Percentiles rank a stretch among this genome's conserved stretches.
phyloP scores from a whole-genome alignment of 1,140 invertebrate genomes.

The Geopemphigus sp. region DNA sequence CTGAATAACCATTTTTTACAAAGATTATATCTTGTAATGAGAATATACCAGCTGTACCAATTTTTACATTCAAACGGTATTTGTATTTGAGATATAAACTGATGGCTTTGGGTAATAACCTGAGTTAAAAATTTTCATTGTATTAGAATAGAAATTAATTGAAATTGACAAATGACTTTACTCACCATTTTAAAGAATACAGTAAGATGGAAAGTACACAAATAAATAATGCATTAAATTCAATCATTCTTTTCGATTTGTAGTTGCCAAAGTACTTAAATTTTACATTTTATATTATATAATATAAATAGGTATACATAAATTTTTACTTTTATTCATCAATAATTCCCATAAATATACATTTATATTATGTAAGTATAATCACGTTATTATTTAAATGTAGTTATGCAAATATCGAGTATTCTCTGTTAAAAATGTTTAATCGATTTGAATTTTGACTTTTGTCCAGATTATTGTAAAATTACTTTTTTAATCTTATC shows the following conservation, averaged over 20 bases:
- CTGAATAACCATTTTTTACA: conserved; percentile 42
- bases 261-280: not conserved
- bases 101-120: conserved; percentile 41
- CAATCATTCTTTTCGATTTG: conserved; percentile 20
- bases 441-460: too few species aligned
- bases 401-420: too few species aligned
- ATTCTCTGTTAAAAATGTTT: too few species aligned
- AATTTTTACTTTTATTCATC: too few species aligned
- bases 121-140: not conserved
- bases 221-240: conserved; percentile 31
- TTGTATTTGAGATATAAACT: conserved; percentile 42
- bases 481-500: too few species aligned
- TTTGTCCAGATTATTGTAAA: too few species aligned
- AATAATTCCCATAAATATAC: too few species aligned
- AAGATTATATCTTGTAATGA: conserved; percentile 44
- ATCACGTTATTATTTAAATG: too few species aligned
- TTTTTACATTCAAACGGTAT: conserved; percentile 33
- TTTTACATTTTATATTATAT: not conserved
- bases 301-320: too few species aligned
- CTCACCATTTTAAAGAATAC: conserved; percentile 43
- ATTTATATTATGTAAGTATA: too few species aligned
- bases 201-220: conserved; percentile 4
- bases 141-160: not conserved
- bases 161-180: not conserved
- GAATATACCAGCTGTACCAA: conserved; percentile 36